Conservation (phyloP, 1,140 invertebrate species). For the Coenobita brevimanus region DNA sequence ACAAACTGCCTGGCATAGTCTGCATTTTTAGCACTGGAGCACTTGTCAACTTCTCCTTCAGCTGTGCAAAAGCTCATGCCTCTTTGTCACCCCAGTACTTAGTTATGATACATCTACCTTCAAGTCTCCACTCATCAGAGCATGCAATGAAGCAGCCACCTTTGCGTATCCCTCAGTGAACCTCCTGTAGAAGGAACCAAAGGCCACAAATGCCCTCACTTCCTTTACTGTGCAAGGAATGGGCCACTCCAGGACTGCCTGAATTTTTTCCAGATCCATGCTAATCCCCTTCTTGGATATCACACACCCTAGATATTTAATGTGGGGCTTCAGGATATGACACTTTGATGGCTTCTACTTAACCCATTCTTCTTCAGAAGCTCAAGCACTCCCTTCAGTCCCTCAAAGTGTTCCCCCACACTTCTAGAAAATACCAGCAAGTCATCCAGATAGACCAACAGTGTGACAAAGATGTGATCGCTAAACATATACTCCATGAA, state of each 20-base stretch:
- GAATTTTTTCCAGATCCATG: slow-evolving; percentile 5
- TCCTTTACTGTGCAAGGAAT: slow-evolving; percentile 20
- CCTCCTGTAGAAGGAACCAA: slow-evolving; percentile 15
- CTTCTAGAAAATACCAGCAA: slow-evolving; percentile 1
- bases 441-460: slow-evolving; percentile 23
- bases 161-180: slow-evolving; percentile 11
- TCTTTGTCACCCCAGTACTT: not conserved
- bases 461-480: slow-evolving; percentile 9
- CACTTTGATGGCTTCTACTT: slow-evolving; percentile 8
- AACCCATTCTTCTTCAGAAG: not conserved
- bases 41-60: not conserved
- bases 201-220: slow-evolving; percentile 10
- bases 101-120: not conserved
- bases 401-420: slow-evolving; percentile 5
- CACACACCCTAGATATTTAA: slow-evolving; percentile 17
- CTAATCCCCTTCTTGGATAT: slow-evolving; percentile 8
- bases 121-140: not conserved
- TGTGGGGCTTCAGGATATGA: not conserved
- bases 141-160: slow-evolving; percentile 8
- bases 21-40: not conserved
- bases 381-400: not conserved
- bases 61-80: not conserved
- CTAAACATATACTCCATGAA: slow-evolving; percentile 10
- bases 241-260: slow-evolving; percentile 13
- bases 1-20: not conserved